These are phyloP conservation scores for Emydura subglobosa DNA, from an alignment of 2,113 vertebrate species.

Conservation along the genomic window DNA sequence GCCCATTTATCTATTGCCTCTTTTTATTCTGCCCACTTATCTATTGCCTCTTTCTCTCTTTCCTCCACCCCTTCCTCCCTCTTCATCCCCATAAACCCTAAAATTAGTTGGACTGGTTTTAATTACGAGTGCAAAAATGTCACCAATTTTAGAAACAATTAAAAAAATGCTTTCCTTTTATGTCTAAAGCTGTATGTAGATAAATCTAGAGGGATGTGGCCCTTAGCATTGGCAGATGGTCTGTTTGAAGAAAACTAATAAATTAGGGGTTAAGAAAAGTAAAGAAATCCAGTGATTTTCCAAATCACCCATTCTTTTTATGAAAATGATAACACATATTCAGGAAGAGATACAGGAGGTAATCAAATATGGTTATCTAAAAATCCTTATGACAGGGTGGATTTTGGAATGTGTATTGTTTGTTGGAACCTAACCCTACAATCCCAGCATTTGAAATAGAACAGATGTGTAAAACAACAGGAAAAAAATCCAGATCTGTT, in stretches of 20 bases:
- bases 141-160: neutral
- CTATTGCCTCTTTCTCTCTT: neutral
- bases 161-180: neutral
- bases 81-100: neutral
- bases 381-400: constrained; percentile 53
- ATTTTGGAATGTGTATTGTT: constrained; percentile 64
- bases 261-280: neutral
- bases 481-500: constrained; percentile 19
- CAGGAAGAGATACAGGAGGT: constrained; percentile 67
- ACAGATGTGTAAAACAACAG: constrained; percentile 54
- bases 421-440: constrained; percentile 61
- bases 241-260: neutral
- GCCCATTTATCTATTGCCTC: neutral
- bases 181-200: neutral
- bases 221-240: neutral
- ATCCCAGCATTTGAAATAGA: neutral
- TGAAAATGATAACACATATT: neutral
- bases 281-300: constrained; percentile 33
- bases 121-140: neutral
- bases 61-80: neutral
- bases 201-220: neutral
- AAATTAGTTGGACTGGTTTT: rapidly evolving
- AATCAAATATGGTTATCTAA: constrained; percentile 71
- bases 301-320: constrained; percentile 36
- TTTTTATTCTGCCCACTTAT: neutral